Evolutionary conservation across 1,140 invertebrate species (phyloP), one percentile per base, ranked within the genome.

Genomic region (Leptopilina clavipes): DNA sequence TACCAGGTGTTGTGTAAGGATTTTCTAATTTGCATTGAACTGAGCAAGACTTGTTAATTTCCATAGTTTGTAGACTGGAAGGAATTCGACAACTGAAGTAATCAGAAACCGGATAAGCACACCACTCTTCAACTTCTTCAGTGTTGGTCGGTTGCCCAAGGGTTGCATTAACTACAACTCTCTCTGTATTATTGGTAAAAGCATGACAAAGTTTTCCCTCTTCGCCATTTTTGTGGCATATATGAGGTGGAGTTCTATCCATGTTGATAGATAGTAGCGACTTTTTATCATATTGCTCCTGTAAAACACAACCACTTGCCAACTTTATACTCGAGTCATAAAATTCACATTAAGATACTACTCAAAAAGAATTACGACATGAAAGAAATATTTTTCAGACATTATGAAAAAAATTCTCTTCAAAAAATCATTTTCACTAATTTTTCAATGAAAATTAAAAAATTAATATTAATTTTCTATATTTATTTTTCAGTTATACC

Each of bases 11-110:
- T 73, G 93, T 92, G 82, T 94, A 95, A 0, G 94, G 93, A 86
- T 95, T 91, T 10, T 93, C 87, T 9, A 95, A 91, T 79, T 93
- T 91, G 79, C 95, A 96, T 75, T 94, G 91, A 52, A 96, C 92
- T 3, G 90, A 89, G 78, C 93, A 93, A 25, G 79, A 89, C 71
- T 90, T 86, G 76, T 91, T 90, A 22, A 86, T 81, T 76, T 90
- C 75, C 52, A 78, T 83, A 77, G 76, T 87, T 90, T 86, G 86
- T 81, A 88, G 59, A 83, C 87, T 81, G 0, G 79, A 40, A 1
- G 92, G 92, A 72, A 94, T 92, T 9, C 92, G 86, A 80, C 93
- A 94, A 71, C 90, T 85, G 78, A 94, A 92, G 22, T 88, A 81
- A 19, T 92, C 92, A 73, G 90, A 83, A 54, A 93, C 76, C 0